Percentiles rank a stretch among this genome's conserved stretches.
Conservation (phyloP, 1,140 invertebrate genomes). For the Drosophila equinoxialis region DNA sequence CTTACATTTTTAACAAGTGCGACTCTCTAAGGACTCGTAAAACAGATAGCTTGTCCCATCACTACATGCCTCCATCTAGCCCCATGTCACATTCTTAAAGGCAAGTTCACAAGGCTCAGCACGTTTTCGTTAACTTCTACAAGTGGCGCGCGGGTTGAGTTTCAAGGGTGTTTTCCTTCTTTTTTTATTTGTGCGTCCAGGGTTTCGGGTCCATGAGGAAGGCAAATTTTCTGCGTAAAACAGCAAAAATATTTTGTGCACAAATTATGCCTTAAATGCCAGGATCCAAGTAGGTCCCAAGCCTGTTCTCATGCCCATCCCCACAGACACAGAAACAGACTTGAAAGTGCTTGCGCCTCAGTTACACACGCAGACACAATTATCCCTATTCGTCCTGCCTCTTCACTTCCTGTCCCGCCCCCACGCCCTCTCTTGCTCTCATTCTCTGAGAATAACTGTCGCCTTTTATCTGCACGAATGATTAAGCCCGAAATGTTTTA, state of each 20-base stretch:
- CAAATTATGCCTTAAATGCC: conserved; percentile 75
- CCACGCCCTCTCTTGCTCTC: neutral
- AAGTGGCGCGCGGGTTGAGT: conserved; percentile 57
- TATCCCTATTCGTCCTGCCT: conserved; percentile 45
- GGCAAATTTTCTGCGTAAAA: conserved; percentile 58
- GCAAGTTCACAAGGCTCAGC: conserved; percentile 67
- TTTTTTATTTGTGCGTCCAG: neutral
- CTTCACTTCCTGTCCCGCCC: neutral
- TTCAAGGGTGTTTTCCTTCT: neutral
- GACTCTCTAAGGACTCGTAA: conserved; percentile 74
- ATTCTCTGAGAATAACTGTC: conserved; percentile 62
- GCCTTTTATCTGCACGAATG: conserved; percentile 76
- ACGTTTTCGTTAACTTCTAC: conserved; percentile 71
- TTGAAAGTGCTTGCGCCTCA: conserved; percentile 20
- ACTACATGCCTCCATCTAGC: neutral
- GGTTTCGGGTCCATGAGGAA: conserved; percentile 13
- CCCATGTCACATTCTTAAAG: conserved; percentile 3
- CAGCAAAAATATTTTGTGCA: conserved; percentile 67
- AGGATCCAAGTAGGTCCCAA: neutral
- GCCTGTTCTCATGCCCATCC: neutral
- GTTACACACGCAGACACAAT: conserved; percentile 72
- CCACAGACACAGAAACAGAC: conserved; percentile 16
- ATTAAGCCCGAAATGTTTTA: conserved; percentile 72
- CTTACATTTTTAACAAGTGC: conserved; percentile 65
- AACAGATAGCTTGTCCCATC: conserved; percentile 59